Evolutionary conservation across 2,113 vertebrate genomes (phyloP).

Genomic region (Tenrec ecaudatus): DNA sequence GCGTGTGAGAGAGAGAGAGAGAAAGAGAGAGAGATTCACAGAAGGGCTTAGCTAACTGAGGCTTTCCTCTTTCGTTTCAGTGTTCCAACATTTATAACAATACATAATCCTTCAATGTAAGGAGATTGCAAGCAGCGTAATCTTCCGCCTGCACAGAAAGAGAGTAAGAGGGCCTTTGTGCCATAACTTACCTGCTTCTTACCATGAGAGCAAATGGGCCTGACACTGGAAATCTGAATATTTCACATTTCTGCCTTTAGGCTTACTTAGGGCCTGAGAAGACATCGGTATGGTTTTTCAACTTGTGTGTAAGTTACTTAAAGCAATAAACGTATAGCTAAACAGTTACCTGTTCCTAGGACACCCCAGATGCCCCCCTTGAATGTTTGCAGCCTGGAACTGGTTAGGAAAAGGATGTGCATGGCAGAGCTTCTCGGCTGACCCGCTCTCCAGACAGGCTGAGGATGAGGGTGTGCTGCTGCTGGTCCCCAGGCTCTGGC

Average conservation of each 20-base stretch:
- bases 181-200: neutral
- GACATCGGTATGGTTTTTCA: neutral
- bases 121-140: neutral
- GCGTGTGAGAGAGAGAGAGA: no score
- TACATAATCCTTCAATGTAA: neutral
- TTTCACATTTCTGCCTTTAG: constrained; percentile 15
- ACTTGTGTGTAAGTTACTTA: neutral
- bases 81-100: neutral
- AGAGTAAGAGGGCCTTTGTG: neutral
- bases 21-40: no score
- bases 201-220: neutral
- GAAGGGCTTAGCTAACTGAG: neutral
- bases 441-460: neutral
- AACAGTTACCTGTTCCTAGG: neutral
- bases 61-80: neutral
- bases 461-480: no score
- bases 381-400: neutral
- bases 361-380: neutral
- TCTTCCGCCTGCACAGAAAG: constrained; percentile 13
- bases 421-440: neutral
- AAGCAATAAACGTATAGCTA: neutral
- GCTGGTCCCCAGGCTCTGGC: neutral
- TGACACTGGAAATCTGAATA: neutral
- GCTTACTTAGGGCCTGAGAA: constrained; percentile 6
- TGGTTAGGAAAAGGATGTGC: neutral